These are phyloP conservation scores for Marasmarcha lunaedactyla DNA, from an alignment of 2,888 invertebrate species.

Conservation along the genomic window DNA sequence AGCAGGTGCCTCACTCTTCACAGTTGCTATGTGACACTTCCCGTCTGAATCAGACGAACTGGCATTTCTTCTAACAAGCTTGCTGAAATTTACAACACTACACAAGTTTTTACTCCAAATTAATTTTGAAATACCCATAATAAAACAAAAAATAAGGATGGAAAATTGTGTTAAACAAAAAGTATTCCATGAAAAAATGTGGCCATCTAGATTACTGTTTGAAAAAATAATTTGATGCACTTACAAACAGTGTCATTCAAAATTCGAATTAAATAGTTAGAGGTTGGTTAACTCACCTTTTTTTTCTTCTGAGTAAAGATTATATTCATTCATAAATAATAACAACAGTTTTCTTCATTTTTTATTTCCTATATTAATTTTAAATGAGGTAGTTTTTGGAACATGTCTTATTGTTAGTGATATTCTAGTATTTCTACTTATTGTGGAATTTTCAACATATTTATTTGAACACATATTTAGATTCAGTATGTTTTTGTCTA, in stretches of 20 bases:
- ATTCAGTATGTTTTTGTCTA: constrained; percentile 74
- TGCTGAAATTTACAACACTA: constrained; percentile 11
- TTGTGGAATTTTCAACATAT: constrained; percentile 63
- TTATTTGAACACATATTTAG: constrained; percentile 71
- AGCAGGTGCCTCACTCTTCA: no score
- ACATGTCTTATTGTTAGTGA: constrained; percentile 95
- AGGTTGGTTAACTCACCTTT: no score
- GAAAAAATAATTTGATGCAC: no score
- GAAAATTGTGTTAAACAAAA: constrained; percentile 15
- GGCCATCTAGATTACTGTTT: no score
- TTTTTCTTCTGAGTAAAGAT: no score
- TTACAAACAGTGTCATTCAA: no score
- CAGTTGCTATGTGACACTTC: no score
- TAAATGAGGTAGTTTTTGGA: constrained; percentile 85
- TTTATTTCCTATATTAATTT: constrained; percentile 72
- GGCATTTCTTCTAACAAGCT: no score
- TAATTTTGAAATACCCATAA: constrained; percentile 46
- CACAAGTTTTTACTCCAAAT: constrained; percentile 25
- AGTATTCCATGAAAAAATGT: constrained; percentile 12
- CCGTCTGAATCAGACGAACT: no score
- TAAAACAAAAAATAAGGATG: constrained; percentile 22
- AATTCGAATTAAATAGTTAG: no score
- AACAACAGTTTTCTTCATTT: constrained; percentile 8
- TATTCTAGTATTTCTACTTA: constrained; percentile 78
- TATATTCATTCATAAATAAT: not conserved